A percentile compares a stretch with the other conserved stretches of the same genome.
Evolutionary conservation across 53 echinoderm and acorn worm genomes (phyloP).

Genomic region (Henricia sp.): DNA sequence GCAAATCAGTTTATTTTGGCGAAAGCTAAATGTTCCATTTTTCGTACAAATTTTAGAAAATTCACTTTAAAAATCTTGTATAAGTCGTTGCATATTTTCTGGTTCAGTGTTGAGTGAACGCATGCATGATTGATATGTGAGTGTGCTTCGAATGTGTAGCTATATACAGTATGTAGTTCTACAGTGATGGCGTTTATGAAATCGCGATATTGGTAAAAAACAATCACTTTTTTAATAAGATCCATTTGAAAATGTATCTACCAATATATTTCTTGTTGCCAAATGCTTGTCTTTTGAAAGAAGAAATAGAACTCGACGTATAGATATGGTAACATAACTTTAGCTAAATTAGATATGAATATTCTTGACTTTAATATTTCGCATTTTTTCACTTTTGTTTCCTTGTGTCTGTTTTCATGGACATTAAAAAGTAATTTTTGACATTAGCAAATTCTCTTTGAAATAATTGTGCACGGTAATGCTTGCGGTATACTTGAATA

Average conservation of each 20-base stretch:
- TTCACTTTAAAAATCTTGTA: too few relatives aligned
- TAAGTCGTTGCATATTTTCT: not conserved
- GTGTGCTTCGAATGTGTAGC: not conserved
- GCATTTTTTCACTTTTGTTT: slow-evolving; percentile 22
- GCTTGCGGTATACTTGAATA: slow-evolving; percentile 13
- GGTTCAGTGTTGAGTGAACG: not conserved
- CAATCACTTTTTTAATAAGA: too few relatives aligned
- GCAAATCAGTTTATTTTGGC: too few relatives aligned
- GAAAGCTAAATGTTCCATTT: too few relatives aligned
- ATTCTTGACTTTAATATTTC: slow-evolving; percentile 19
- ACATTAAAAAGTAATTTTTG: slow-evolving; percentile 24
- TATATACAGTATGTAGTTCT: not conserved
- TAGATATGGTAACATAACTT: not conserved
- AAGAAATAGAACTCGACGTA: slow-evolving; percentile 7
- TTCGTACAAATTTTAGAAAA: too few relatives aligned
- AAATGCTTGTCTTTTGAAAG: not conserved
- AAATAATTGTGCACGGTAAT: slow-evolving; percentile 28
- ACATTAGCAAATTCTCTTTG: slow-evolving; percentile 20
- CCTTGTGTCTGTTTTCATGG: slow-evolving; percentile 40
- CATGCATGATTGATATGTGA: slow-evolving; percentile 1
- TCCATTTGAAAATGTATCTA: not conserved
- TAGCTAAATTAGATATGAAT: slow-evolving; percentile 13
- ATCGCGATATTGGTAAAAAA: too few relatives aligned
- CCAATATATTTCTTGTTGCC: slow-evolving; percentile 10
- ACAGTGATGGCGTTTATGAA: not conserved